Evolutionary conservation across 2,113 vertebrate species (phyloP).

Genomic region (Camelus dromedarius): DNA sequence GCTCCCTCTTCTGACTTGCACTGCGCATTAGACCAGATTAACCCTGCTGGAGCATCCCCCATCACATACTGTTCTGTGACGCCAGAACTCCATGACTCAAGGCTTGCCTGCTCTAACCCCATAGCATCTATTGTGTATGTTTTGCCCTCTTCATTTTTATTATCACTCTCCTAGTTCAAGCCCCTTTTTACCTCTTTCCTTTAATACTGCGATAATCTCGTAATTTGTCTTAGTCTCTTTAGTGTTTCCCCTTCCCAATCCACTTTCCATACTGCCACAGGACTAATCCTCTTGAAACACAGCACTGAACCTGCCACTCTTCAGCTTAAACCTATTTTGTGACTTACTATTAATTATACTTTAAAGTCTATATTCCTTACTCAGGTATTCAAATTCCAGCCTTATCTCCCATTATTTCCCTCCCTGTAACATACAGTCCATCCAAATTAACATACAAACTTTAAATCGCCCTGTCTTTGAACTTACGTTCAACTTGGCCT

Average conservation of each 20-base stretch:
- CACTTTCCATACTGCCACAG: background rate
- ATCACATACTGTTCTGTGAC: background rate
- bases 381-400: background rate
- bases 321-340: background rate
- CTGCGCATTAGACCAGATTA: background rate
- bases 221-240: background rate
- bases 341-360: background rate
- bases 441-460: background rate
- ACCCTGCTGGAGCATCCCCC: background rate
- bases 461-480: background rate
- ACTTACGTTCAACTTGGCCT: background rate
- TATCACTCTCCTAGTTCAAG: background rate
- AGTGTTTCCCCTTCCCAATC: background rate
- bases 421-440: background rate
- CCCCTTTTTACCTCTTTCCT: background rate
- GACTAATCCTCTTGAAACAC: slow-evolving; percentile 10
- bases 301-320: background rate
- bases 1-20: background rate
- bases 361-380: slow-evolving; percentile 30
- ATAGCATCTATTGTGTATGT: background rate
- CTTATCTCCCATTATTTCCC: background rate
- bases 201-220: background rate
- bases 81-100: background rate
- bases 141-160: background rate
- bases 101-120: background rate